Evolutionary conservation across 2,113 vertebrate species (phyloP).

Genomic region (Pitta sordida): DNA sequence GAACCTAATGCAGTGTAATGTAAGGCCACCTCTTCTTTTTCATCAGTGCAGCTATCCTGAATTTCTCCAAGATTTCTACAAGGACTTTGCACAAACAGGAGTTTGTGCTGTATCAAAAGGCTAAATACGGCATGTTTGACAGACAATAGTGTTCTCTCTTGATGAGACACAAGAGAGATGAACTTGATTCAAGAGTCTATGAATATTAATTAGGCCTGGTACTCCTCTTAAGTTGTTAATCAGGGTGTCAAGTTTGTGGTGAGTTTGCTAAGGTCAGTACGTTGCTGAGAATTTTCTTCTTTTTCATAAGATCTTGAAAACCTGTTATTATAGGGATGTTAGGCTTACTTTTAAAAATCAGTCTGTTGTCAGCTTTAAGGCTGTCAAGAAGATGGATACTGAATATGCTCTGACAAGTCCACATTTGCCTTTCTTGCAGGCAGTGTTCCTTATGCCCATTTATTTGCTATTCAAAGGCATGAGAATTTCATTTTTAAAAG

Average conservation of each 20-base stretch:
- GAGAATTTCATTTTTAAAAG: not conserved
- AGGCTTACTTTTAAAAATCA: not conserved
- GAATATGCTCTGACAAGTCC: not conserved
- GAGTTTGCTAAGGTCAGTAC: not conserved
- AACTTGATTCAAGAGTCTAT: not conserved
- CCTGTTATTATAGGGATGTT: not conserved
- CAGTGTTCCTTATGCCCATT: not conserved
- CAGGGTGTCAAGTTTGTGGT: not conserved
- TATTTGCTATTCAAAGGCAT: not conserved
- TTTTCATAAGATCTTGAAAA: not conserved
- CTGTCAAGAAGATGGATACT: not conserved
- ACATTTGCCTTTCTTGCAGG: not conserved
- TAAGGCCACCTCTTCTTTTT: not conserved
- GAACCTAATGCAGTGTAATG: not conserved
- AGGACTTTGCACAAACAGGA: not conserved
- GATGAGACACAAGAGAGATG: not conserved
- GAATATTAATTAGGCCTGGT: not conserved
- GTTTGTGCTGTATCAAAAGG: not conserved
- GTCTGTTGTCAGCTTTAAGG: not conserved
- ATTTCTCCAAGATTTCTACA: not conserved
- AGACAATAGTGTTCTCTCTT: not conserved
- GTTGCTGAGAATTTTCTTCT: not conserved
- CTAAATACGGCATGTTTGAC: not conserved
- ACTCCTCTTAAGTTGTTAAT: not conserved
- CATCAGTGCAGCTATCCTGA: not conserved